Evolutionary conservation across 2,113 vertebrate genomes (phyloP), one percentile per base, ranked within the genome.

Genomic region (Gambusia holbrooki): DNA sequence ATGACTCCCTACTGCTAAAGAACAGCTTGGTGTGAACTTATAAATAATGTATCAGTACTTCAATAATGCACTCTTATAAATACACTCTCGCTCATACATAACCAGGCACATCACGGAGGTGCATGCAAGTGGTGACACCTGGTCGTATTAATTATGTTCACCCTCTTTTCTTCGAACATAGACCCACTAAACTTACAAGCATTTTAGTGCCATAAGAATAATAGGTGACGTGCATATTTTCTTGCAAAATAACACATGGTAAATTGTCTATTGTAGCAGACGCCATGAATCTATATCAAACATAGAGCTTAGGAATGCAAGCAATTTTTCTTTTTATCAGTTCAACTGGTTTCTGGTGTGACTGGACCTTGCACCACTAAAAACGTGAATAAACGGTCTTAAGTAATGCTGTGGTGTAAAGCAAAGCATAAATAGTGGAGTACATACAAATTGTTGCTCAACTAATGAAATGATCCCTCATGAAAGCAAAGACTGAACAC

Each of bases 11-110:
- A 67, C 77, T 73, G 89, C 58, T 85, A 76, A 79, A 90, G 65
- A 91, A 93, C 84, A 78, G 85, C 88, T 90, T 84, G 75, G 87
- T 91, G 81, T 88, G 90, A 89, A 81, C 82, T 89, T 87, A 92
- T 91, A 84, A 91, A 91, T 90, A 92, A 92, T 91, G 65, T 71
- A 91, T 35, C 63, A n/a, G 74, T 42, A 84, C 66, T 81, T 84
- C 27, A 70, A 74, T 48, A 68, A 80, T 74, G 73, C 5, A 12
- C 33, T 22, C 14, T 15, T 19, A 42, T 45, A 71, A 60, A 64
- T 40, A 70, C 68, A 40, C 73, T 54, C 27, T 13, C 62, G 29
- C 35, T n/a, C 42, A 45, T 54, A 62, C 40, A n/a, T 62, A 70
- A 37, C 22, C 58, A 25, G 32, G 60, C 60, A 28, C 62, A 73